Evolutionary conservation across 2,888 invertebrate species (phyloP).

Genomic region (Tipula vernalis): DNA sequence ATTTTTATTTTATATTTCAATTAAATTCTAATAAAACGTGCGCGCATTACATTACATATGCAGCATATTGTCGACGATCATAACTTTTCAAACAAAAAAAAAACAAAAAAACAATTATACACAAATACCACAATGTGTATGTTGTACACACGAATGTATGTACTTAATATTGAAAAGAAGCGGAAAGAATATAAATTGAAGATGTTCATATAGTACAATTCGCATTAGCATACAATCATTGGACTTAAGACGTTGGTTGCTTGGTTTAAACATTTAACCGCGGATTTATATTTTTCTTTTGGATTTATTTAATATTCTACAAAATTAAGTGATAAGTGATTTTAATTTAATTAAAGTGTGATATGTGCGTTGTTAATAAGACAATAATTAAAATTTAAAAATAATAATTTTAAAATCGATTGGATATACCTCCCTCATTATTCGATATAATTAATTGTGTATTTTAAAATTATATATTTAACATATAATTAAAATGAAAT

Average conservation of each 20-base stretch:
- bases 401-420: neutral
- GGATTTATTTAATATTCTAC: neutral
- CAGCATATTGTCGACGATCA: neutral
- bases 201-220: neutral
- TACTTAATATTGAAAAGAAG: neutral
- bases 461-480: neutral
- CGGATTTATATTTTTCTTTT: neutral
- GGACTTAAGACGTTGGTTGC: neutral
- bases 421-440: neutral
- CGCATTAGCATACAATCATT: slow-evolving; percentile 6
- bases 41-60: neutral
- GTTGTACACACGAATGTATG: neutral
- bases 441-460: neutral
- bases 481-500: neutral
- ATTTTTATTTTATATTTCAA: neutral
- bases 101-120: neutral
- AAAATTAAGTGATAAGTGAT: neutral
- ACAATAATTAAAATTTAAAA: neutral
- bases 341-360: neutral
- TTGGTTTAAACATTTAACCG: neutral
- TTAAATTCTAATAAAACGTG: neutral
- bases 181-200: slow-evolving; percentile 8
- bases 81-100: neutral
- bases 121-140: neutral
- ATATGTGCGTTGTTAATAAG: neutral